Percentiles rank a stretch among this genome's conserved stretches.
phyloP scores from a whole-genome alignment of 2,888 invertebrate species.

The Nezara viridula region DNA sequence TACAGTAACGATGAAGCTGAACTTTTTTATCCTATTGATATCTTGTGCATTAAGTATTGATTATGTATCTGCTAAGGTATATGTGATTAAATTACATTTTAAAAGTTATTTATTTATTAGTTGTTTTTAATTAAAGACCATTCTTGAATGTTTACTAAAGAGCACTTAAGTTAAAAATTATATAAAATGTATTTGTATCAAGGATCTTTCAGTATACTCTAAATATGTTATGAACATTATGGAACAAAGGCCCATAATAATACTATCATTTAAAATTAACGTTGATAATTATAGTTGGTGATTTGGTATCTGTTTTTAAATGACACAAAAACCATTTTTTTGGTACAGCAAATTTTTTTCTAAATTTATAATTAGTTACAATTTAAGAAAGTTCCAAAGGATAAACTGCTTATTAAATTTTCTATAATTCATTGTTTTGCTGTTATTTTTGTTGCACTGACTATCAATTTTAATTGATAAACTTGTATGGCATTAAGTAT shows the following conservation, averaged over 20 bases:
- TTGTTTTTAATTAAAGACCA: background rate
- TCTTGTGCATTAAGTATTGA: background rate
- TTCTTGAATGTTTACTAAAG: background rate
- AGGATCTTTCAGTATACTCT: background rate
- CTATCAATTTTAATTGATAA: too few species aligned
- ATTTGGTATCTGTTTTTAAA: too few species aligned
- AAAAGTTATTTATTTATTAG: background rate
- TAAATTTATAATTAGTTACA: too few species aligned
- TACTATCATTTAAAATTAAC: background rate
- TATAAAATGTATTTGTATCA: background rate
- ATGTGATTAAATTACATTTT: background rate
- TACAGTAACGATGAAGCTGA: background rate
- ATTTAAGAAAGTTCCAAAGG: too few species aligned
- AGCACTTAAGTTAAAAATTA: background rate
- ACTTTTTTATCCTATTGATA: background rate
- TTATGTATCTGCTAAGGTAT: constrained; percentile 19
- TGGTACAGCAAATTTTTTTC: background rate
- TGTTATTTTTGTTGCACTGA: too few species aligned
- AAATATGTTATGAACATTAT: background rate
- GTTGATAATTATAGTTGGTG: too few species aligned
- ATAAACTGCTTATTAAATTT: too few species aligned
- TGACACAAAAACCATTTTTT: too few species aligned
- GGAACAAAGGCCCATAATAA: background rate
- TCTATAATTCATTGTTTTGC: too few species aligned
- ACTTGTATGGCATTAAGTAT: too few species aligned